A percentile compares a stretch with the other conserved stretches of the same genome.
Conservation (phyloP, 53 echinoderm and acorn worm species). For the Actinopyga echinites region DNA sequence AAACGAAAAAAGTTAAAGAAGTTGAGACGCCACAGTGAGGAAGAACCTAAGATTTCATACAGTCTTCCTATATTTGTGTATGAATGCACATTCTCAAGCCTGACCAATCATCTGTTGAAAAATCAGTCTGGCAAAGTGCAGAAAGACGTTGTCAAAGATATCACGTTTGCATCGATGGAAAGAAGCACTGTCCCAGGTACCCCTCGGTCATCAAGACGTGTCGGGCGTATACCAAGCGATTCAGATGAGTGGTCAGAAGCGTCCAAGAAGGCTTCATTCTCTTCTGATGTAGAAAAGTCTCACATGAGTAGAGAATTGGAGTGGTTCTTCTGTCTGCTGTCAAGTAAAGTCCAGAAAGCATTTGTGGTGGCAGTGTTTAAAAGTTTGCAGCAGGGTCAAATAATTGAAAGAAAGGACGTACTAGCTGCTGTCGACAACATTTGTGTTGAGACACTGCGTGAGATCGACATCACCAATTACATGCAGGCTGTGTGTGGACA, state of each 20-base stretch:
- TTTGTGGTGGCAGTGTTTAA: slow-evolving; percentile 89
- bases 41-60: slow-evolving; percentile 20
- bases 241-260: slow-evolving; percentile 7
- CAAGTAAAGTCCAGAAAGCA: slow-evolving; percentile 68
- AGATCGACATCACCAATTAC: slow-evolving; percentile 92
- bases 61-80: slow-evolving; percentile 85
- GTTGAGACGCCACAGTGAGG: neutral
- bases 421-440: slow-evolving; percentile 82
- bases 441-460: slow-evolving; percentile 80
- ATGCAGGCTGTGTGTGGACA: slow-evolving; percentile 90
- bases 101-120: slow-evolving; percentile 69
- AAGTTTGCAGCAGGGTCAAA: slow-evolving; percentile 78
- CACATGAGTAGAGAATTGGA: slow-evolving; percentile 65
- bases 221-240: neutral
- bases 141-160: slow-evolving; percentile 72
- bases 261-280: neutral
- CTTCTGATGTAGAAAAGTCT: neutral
- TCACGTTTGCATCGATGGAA: slow-evolving; percentile 65
- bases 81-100: slow-evolving; percentile 78
- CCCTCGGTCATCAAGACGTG: neutral
- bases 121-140: slow-evolving; percentile 35
- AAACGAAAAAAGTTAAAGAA: neutral
- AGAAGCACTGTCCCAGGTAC: neutral
- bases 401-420: slow-evolving; percentile 74
- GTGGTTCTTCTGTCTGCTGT: slow-evolving; percentile 61